phyloP scores from a whole-genome alignment of 2,113 vertebrate species.

The Sphaerodactylus townsendi region DNA sequence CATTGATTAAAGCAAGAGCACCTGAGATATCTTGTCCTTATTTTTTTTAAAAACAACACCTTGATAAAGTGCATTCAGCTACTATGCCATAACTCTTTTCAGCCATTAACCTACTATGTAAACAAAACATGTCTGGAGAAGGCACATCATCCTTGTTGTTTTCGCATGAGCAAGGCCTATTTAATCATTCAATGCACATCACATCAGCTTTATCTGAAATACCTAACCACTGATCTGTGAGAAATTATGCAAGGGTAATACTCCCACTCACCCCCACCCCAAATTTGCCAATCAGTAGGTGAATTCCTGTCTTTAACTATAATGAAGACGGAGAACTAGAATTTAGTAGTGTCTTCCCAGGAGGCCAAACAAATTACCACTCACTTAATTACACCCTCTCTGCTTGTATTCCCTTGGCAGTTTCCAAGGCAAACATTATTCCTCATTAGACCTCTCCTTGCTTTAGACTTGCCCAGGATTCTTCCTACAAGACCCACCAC shows the following conservation, averaged over 20 bases:
- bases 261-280: not conserved
- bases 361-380: slow-evolving; percentile 31
- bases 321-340: slow-evolving; percentile 27
- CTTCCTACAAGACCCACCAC: not conserved
- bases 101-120: not conserved
- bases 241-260: slow-evolving; percentile 24
- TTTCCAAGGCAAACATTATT: slow-evolving; percentile 13
- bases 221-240: slow-evolving; percentile 13
- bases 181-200: not conserved
- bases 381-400: slow-evolving; percentile 13
- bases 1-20: slow-evolving; percentile 1
- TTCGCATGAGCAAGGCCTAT: not conserved
- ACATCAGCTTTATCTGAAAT: slow-evolving; percentile 26
- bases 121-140: not conserved
- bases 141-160: not conserved
- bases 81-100: not conserved
- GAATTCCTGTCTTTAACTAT: not conserved
- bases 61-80: not conserved
- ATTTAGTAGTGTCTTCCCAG: slow-evolving; percentile 1
- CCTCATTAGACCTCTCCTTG: slow-evolving; percentile 28
- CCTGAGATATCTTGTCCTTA: not conserved
- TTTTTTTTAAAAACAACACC: not conserved
- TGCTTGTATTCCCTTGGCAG: slow-evolving; percentile 17
- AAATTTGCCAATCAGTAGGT: no score
- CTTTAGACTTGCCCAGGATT: slow-evolving; percentile 4